Percentiles rank a stretch among this genome's conserved stretches.
These are phyloP conservation scores for Leptobrachium leishanense DNA, from an alignment of 2,113 vertebrate species.

Conservation along the genomic window DNA sequence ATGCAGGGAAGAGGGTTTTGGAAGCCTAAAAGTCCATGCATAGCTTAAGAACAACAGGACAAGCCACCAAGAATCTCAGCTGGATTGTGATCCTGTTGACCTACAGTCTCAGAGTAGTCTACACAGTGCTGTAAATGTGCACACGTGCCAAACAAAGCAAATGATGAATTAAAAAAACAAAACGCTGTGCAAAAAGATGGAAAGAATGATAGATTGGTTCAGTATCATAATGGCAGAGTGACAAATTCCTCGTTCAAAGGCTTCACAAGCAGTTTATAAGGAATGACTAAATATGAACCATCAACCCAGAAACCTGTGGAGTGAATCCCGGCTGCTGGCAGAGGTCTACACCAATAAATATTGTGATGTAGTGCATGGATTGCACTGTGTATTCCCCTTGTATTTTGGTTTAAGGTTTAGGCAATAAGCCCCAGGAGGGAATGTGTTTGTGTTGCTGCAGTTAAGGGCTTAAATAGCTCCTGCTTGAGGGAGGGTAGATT, in stretches of 20 bases:
- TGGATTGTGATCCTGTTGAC: constrained; percentile 39
- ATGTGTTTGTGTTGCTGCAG: too few species aligned
- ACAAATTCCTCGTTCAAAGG: background rate
- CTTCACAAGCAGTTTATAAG: constrained; percentile 1
- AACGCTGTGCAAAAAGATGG: constrained; percentile 13
- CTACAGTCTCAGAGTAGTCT: constrained; percentile 33
- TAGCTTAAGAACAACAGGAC: constrained; percentile 27
- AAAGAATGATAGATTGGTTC: constrained; percentile 29
- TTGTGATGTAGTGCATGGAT: too few species aligned
- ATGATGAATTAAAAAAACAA: constrained; percentile 40
- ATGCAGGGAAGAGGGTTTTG: constrained; percentile 24
- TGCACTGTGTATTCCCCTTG: too few species aligned
- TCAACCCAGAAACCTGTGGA: too few species aligned
- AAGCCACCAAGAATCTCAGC: constrained; percentile 36
- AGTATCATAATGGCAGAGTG: constrained; percentile 19
- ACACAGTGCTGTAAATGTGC: constrained; percentile 14
- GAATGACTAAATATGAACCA: background rate
- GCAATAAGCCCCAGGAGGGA: too few species aligned
- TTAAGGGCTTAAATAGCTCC: too few species aligned
- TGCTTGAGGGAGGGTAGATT: too few species aligned
- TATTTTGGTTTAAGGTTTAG: too few species aligned
- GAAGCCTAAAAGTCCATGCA: constrained; percentile 29
- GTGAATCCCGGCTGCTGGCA: too few species aligned
- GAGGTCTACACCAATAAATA: too few species aligned
- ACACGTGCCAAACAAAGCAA: constrained; percentile 43